Evolutionary conservation across 2,113 vertebrate genomes (phyloP).

Genomic region (Plecturocebus donacophilus): DNA sequence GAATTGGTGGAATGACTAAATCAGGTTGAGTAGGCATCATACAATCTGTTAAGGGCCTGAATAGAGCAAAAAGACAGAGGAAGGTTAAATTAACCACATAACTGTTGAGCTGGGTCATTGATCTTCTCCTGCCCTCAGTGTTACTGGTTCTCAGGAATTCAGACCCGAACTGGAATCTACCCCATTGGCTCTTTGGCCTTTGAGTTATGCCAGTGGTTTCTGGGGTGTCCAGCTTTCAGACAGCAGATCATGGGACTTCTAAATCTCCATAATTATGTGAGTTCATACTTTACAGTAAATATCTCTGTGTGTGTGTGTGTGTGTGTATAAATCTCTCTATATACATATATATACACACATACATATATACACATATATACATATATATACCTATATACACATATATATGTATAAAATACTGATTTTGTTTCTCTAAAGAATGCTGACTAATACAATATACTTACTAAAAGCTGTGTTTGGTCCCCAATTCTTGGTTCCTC

Average conservation of each 20-base stretch:
- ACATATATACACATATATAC: no score
- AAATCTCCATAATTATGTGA: background rate
- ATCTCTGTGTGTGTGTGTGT: background rate
- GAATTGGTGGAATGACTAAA: background rate
- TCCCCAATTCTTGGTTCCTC: background rate
- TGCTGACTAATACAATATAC: background rate
- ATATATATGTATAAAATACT: background rate
- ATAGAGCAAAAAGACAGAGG: background rate
- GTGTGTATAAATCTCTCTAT: no score
- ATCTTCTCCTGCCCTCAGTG: background rate
- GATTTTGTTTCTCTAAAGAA: background rate
- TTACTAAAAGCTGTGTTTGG: background rate
- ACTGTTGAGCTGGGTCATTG: background rate
- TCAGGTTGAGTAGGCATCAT: background rate
- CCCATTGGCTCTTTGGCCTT: background rate
- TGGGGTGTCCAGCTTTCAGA: background rate
- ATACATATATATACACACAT: no score
- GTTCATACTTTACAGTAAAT: background rate
- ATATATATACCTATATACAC: rapidly evolving
- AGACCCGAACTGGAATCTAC: background rate
- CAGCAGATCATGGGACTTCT: background rate
- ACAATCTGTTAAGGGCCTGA: background rate
- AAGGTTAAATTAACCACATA: background rate
- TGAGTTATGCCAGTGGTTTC: background rate
- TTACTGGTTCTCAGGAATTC: background rate